Conservation (phyloP, 1,140 invertebrate genomes). For the Mercenaria mercenaria region DNA sequence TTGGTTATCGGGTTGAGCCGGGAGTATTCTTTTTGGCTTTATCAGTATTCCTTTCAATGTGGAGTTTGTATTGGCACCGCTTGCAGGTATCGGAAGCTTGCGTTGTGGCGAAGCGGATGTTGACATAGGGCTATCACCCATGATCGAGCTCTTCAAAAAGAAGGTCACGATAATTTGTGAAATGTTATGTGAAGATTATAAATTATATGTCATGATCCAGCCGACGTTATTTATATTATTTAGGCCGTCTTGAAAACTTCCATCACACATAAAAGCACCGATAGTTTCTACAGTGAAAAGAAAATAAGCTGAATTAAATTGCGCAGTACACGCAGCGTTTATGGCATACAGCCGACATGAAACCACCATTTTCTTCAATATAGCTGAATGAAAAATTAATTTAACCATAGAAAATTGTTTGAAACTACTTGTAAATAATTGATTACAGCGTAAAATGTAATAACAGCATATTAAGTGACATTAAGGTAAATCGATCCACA, state of each 20-base stretch:
- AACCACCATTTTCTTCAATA: background rate
- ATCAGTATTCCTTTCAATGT: constrained; percentile 60
- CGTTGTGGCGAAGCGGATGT: constrained; percentile 14
- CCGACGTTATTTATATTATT: background rate
- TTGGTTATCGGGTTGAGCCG: constrained; percentile 55
- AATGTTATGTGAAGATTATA: background rate
- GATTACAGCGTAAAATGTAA: constrained; percentile 21
- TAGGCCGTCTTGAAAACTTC: background rate
- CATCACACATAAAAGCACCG: background rate
- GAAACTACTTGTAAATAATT: constrained; percentile 45
- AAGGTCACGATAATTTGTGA: background rate
- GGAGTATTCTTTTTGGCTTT: constrained; percentile 57
- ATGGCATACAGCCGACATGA: background rate
- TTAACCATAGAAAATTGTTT: constrained; percentile 32
- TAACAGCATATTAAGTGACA: background rate
- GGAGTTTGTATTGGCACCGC: constrained; percentile 48
- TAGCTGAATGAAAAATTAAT: constrained; percentile 23
- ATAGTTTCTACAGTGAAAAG: background rate
- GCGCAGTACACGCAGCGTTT: background rate
- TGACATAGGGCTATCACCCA: constrained; percentile 40
- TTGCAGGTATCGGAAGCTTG: constrained; percentile 48
- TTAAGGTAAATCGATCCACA: background rate
- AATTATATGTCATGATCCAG: background rate
- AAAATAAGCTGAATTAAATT: background rate
- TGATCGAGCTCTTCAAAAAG: constrained; percentile 24